phyloP scores from a whole-genome alignment of 1,140 invertebrate species.

The Bombus pascuorum region DNA sequence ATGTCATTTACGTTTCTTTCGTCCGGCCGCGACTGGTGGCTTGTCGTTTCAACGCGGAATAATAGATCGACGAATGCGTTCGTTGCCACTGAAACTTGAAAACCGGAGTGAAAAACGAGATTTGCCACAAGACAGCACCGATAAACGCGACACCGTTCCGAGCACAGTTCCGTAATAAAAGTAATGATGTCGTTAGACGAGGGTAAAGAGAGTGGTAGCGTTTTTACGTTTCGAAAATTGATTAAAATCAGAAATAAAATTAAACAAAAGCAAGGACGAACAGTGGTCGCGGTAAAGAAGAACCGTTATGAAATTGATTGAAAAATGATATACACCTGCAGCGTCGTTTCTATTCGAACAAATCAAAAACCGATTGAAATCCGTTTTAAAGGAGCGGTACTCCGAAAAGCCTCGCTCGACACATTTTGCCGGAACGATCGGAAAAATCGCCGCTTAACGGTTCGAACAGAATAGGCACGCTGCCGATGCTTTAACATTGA shows the following conservation, averaged over 20 bases:
- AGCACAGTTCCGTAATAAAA: neutral
- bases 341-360: neutral
- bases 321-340: neutral
- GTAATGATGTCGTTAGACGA: neutral
- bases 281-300: neutral
- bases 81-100: too few species aligned
- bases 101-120: too few species aligned
- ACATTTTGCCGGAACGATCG: constrained; percentile 17
- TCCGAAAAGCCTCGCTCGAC: neutral
- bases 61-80: too few species aligned
- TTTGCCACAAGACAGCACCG: too few species aligned
- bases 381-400: neutral
- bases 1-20: constrained; percentile 20
- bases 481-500: constrained; percentile 27
- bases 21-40: too few species aligned
- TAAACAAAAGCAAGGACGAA: neutral
- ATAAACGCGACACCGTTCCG: neutral
- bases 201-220: neutral
- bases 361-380: constrained; percentile 9
- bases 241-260: neutral
- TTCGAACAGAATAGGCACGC: neutral
- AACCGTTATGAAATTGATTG: neutral
- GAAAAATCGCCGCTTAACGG: neutral
- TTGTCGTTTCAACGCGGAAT: constrained; percentile 20
- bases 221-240: neutral